These are phyloP conservation scores for Orthosia gothica DNA, from an alignment of 2,888 invertebrate species.

Conservation along the genomic window DNA sequence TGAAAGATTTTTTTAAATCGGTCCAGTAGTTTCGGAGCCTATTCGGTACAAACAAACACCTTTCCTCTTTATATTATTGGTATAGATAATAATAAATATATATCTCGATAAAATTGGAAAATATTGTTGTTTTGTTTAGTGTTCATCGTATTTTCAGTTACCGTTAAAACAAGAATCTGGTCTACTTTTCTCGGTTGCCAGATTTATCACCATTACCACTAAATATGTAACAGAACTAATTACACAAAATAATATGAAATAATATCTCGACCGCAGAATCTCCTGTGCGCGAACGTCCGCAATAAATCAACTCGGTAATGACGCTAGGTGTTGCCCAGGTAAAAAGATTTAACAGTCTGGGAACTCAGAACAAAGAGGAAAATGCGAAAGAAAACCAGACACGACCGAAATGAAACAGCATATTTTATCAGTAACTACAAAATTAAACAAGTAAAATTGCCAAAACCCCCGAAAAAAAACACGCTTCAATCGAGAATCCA, in stretches of 20 bases:
- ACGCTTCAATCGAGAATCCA: too few relatives aligned
- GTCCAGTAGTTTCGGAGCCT: too few relatives aligned
- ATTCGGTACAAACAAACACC: too few relatives aligned
- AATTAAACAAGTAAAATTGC: background rate
- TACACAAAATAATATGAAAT: slow-evolving; percentile 26
- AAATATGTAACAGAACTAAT: slow-evolving; percentile 45
- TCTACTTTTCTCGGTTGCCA: background rate
- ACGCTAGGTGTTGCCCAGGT: slow-evolving; percentile 41
- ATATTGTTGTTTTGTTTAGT: background rate
- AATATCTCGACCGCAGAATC: slow-evolving; percentile 27
- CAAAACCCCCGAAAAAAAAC: too few relatives aligned
- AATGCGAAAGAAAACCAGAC: slow-evolving; percentile 10
- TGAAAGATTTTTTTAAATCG: too few relatives aligned
- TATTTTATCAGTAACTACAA: slow-evolving; percentile 33
- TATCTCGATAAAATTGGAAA: too few relatives aligned
- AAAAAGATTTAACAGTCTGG: slow-evolving; percentile 49
- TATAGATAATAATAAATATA: too few relatives aligned
- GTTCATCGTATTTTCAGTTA: background rate
- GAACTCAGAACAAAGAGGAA: slow-evolving; percentile 21
- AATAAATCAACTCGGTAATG: slow-evolving; percentile 50
- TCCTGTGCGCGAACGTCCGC: slow-evolving; percentile 2
- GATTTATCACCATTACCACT: background rate
- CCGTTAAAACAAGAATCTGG: background rate
- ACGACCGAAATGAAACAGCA: background rate
- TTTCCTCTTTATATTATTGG: too few relatives aligned